Base-by-base conservation (phyloP, 1,140 invertebrate species). In the Chymomyza costata region DNA sequence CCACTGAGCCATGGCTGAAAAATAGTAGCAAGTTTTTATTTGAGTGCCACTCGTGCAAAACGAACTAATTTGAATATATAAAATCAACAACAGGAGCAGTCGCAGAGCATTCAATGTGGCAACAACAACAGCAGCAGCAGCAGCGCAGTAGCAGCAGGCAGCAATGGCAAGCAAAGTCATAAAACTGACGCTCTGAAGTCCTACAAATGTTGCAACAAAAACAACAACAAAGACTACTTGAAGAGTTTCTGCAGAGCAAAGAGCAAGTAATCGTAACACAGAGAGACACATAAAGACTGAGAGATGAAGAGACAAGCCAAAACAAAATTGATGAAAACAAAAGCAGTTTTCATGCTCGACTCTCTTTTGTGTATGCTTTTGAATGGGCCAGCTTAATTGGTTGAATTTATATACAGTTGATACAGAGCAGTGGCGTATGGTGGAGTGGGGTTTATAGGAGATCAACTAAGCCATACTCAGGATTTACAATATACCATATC, bases 61-160 rank as follows among this genome's bases (percentile, higher is more conserved):
- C 71, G 71, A 80, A 78, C 73, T 78, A 78, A 78, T 78, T 78
- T 78, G 71, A 78, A 78, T 78, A 71, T 78, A 78, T 76, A 76
- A 71, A 76, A 78, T 78, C 71, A 76, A 74, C 71, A 69, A 32
- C 56, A 57, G 19, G 25, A 47, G 18, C n/a, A 25, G 8, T n/a
- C n/a, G n/a, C n/a, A n/a, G n/a, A n/a, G n/a, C n/a, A n/a, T n/a
- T n/a, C n/a, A n/a, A n/a, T n/a, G n/a, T n/a, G n/a, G n/a, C 21
- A 25, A 18, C 17, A 48, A 14, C 17, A 48, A 8, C 13, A 49
- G 28, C 32, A 31, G 30, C n/a, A 8, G 30, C 32, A 56, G 58
- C 65, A 78, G 62, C 65, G 56, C 41, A 49, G 54, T 49, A 46
- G 21, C 34, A 6, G 43, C 40, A 40, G 46, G 35, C 37, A 32